Evolutionary conservation across 2,888 invertebrate species (phyloP), one percentile per base, ranked within the genome.

Genomic region (Pseudanteris insignis): DNA sequence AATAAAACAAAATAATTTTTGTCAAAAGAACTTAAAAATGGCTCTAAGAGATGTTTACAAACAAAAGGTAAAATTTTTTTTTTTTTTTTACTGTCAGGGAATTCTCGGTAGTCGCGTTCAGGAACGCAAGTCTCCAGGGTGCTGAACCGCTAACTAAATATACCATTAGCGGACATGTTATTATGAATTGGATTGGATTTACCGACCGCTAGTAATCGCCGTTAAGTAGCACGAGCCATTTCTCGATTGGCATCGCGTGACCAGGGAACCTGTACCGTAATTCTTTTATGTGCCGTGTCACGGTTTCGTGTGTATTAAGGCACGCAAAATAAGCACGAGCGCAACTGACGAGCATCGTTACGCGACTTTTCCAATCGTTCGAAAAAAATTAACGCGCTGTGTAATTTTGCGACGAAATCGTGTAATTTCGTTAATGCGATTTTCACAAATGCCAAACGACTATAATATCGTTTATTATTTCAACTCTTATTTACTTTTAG

Each of bases 181-280:
- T 62, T 55, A 62, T 55, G 55, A 51, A 62, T 51, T 51, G 55
- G 47, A 62, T 55, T 62, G 40, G 51, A 62, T 50, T 55, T 62
- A 55, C 55, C 50, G 30, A 44, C 47, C 29, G 61, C 9, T 50
- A 40, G 61, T 62, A 62, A 62, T 62, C 50, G 50, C 13, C 50
- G 44, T 50, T 61, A 61, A 61, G 54, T 61, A 55, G 55, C 61
- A 62, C 61, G 64, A 66, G 59, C 68, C 68, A 74, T 71, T 72
- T 72, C 66, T 62, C 70, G 74, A 74, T 73, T 72, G 70, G 67
- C 69, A 58, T 71, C 60, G 69, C 71, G 70, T 72, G 72, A 69
- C 68, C 26, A n/a, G 24, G 6, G 37, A 40, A 18, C 48, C 48
- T 38, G 48, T 32, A 43, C 29, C 37, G 54, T 50, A 50, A 61